These are phyloP conservation scores for Oscheius sp. DNA, from an alignment of 2,888 invertebrate species.

Conservation along the genomic window DNA sequence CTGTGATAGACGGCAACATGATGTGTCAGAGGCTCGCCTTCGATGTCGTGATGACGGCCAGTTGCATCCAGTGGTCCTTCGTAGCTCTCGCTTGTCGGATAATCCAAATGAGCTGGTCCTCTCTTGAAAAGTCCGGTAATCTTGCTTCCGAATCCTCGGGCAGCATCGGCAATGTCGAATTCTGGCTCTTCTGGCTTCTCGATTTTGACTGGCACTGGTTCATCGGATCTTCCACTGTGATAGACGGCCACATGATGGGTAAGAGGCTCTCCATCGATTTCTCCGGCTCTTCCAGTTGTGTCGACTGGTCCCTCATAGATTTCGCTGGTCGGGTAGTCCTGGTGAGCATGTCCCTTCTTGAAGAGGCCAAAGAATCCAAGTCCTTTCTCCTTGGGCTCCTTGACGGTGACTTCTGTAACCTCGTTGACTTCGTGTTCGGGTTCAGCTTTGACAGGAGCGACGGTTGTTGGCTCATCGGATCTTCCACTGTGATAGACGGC, in stretches of 20 bases:
- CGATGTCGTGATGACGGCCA: not conserved
- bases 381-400: not conserved
- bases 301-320: conserved; percentile 28
- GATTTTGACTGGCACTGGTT: conserved; percentile 2
- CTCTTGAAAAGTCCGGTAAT: conserved; percentile 48
- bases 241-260: conserved; percentile 28
- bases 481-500: conserved; percentile 24
- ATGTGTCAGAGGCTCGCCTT: conserved; percentile 14
- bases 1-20: conserved; percentile 41
- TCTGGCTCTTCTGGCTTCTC: conserved; percentile 6
- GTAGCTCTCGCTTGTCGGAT: conserved; percentile 43
- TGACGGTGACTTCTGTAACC: not conserved
- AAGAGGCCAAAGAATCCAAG: conserved; percentile 22
- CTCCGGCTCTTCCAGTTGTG: conserved; percentile 16
- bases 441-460: not conserved
- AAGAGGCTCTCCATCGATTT: conserved; percentile 26
- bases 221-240: conserved; percentile 15
- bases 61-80: conserved; percentile 35
- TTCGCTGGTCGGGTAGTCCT: conserved; percentile 23
- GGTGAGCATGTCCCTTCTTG: conserved; percentile 26
- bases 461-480: conserved; percentile 21
- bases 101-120: conserved; percentile 45
- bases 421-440: not conserved
- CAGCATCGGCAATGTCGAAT: not conserved
- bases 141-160: conserved; percentile 38